A percentile compares a stretch with the other conserved stretches of the same genome.
Conservation (phyloP, 2,113 vertebrate genomes). For the cattle (Bos taurus) region DNA sequence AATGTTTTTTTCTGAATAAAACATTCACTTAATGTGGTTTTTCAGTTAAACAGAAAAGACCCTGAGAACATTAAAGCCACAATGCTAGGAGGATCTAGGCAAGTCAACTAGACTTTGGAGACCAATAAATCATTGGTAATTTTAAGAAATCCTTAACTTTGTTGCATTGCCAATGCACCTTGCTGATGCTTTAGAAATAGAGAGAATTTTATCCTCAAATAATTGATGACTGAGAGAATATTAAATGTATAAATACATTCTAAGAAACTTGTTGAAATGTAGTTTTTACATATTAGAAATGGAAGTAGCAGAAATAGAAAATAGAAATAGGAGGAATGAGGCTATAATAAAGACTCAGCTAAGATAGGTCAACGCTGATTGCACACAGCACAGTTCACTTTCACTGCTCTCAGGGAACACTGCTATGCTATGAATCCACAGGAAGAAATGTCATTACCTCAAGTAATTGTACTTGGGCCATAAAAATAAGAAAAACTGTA, state of each 20-base stretch:
- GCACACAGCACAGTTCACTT: background rate
- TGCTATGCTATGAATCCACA: background rate
- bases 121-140: background rate
- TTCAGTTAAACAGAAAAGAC: background rate
- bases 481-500: background rate
- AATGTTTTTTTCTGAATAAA: slow-evolving; percentile 14
- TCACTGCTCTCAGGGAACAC: background rate
- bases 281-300: background rate
- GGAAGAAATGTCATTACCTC: background rate
- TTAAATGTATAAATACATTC: background rate
- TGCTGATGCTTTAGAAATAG: background rate
- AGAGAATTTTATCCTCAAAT: background rate
- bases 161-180: background rate
- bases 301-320: background rate
- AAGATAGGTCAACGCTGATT: background rate
- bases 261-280: background rate
- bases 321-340: background rate
- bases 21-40: background rate
- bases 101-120: background rate
- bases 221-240: background rate
- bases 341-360: background rate
- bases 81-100: background rate
- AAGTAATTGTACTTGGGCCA: background rate
- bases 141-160: background rate
- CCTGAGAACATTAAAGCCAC: background rate